Conservation (phyloP, 2,113 vertebrate species). For the Neolamprologus ventralis region DNA sequence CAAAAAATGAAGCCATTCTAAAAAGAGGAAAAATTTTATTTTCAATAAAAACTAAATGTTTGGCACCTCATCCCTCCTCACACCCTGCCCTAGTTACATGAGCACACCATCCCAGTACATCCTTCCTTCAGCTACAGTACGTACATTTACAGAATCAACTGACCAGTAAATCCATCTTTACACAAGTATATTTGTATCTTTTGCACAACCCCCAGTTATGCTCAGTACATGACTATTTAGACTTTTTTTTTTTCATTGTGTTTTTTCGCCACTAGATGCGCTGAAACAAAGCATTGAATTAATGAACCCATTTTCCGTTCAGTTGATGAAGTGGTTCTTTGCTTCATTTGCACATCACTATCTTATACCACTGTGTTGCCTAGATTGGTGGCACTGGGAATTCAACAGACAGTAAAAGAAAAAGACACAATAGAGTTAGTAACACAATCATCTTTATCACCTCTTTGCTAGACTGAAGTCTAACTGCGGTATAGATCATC, state of each 20-base stretch:
- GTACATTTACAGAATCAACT: not conserved
- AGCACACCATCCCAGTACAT: not conserved
- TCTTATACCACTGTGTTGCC: not conserved
- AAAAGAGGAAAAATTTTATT: not conserved
- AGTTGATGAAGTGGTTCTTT: not conserved
- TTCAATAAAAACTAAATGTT: not conserved
- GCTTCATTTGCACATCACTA: not conserved
- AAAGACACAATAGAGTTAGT: not conserved
- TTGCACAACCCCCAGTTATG: not conserved
- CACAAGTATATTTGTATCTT: not conserved
- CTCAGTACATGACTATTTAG: not conserved
- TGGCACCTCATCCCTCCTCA: not conserved
- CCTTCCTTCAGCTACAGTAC: not conserved
- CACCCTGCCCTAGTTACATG: not conserved
- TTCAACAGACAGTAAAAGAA: not conserved
- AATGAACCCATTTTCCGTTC: fast-evolving
- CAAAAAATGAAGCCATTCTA: not conserved
- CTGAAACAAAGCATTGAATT: not conserved
- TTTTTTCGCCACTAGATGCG: not conserved
- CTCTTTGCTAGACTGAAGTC: not conserved
- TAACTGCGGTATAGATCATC: not conserved
- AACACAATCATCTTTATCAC: not conserved
- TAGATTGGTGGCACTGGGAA: not conserved
- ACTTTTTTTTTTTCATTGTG: fast-evolving
- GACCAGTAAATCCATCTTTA: not conserved